These are phyloP conservation scores for Drosophila lutescens DNA, from an alignment of 2,888 invertebrate species.

Conservation along the genomic window DNA sequence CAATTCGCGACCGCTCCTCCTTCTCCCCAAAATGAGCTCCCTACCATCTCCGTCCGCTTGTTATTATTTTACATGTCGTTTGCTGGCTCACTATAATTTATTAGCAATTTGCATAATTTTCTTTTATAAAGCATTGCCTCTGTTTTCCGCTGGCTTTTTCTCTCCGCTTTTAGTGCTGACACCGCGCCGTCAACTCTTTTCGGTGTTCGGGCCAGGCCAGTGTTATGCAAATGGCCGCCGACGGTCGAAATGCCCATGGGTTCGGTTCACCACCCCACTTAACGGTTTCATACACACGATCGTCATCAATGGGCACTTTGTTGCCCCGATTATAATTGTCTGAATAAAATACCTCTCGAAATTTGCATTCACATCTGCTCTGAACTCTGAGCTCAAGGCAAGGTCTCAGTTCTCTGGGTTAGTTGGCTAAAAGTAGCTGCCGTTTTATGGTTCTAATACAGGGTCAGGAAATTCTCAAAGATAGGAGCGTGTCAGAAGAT, in stretches of 20 bases:
- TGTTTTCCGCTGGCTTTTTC: constrained; percentile 52
- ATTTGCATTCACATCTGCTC: constrained; percentile 42
- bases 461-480: background rate
- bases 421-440: constrained; percentile 15
- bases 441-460: constrained; percentile 1
- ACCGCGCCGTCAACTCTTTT: constrained; percentile 63
- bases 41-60: constrained; percentile 34
- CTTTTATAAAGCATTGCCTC: constrained; percentile 73
- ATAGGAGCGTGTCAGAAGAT: background rate
- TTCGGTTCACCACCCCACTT: constrained; percentile 43
- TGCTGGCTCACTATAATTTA: constrained; percentile 76
- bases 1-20: constrained; percentile 61
- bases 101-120: constrained; percentile 81
- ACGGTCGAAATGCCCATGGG: constrained; percentile 55
- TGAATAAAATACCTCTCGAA: constrained; percentile 30
- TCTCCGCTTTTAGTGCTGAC: constrained; percentile 58
- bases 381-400: constrained; percentile 17
- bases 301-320: constrained; percentile 49
- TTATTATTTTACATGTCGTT: constrained; percentile 81
- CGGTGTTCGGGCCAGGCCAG: constrained; percentile 35
- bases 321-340: constrained; percentile 64
- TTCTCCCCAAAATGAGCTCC: constrained; percentile 1
- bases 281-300: constrained; percentile 46
- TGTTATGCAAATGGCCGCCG: constrained; percentile 70
- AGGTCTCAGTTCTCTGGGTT: constrained; percentile 23